Evolutionary conservation across 2,888 invertebrate species (phyloP).

Genomic region (Xestia xanthographa): DNA sequence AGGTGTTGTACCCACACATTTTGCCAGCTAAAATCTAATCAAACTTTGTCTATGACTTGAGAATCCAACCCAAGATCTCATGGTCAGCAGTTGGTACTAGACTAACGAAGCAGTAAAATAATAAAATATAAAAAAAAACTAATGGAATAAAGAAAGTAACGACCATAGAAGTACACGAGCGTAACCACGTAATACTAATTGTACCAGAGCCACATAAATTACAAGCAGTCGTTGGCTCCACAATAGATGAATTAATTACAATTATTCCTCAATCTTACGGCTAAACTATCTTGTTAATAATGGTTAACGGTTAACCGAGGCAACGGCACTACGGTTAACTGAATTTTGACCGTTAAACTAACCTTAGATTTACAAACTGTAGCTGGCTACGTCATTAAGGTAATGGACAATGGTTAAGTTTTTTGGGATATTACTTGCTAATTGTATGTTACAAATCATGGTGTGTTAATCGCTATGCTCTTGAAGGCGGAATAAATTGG

Average conservation of each 20-base stretch:
- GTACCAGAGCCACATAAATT: slow-evolving; percentile 52
- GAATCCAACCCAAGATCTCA: neutral
- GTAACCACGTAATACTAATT: slow-evolving; percentile 43
- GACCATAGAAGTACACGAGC: slow-evolving; percentile 41
- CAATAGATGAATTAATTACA: slow-evolving; percentile 65
- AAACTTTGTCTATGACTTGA: neutral
- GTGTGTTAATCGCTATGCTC: neutral
- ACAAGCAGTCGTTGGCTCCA: slow-evolving; percentile 43
- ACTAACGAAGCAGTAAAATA: neutral
- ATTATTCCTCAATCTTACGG: slow-evolving; percentile 63
- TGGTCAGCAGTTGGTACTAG: neutral
- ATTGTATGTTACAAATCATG: slow-evolving; percentile 22
- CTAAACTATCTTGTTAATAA: slow-evolving; percentile 66
- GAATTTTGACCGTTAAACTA: slow-evolving; percentile 63
- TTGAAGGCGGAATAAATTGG: neutral
- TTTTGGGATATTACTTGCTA: slow-evolving; percentile 17
- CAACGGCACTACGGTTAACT: slow-evolving; percentile 64
- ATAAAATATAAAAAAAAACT: neutral
- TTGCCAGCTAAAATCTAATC: neutral
- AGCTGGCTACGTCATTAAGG: slow-evolving; percentile 25
- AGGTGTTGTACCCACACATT: neutral
- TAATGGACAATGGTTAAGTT: slow-evolving; percentile 34
- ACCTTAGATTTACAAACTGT: slow-evolving; percentile 51
- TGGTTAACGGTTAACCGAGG: slow-evolving; percentile 60
- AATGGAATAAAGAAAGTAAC: slow-evolving; percentile 22